Evolutionary conservation across 2,797 vertebrate genomes (phyloP).

Genomic region (Cottoperca gobio): DNA sequence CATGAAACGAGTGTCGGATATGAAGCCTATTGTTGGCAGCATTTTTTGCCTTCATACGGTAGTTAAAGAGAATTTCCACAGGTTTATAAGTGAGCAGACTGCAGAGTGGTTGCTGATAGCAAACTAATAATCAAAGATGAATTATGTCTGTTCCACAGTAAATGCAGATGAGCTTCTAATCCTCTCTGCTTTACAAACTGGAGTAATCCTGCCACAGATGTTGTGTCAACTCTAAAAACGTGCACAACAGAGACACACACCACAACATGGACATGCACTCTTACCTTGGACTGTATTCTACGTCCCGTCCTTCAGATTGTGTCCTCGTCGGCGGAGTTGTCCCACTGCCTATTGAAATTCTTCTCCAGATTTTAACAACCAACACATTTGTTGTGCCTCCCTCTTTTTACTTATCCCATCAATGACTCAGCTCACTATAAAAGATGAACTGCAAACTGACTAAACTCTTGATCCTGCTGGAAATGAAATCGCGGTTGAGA

Average conservation of each 20-base stretch:
- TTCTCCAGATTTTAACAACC: conserved; percentile 3
- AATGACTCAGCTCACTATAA: conserved; percentile 8
- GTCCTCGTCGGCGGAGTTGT: conserved; percentile 5
- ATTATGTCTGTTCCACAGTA: conserved; percentile 9
- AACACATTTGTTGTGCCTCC: conserved; percentile 3
- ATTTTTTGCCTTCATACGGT: not conserved
- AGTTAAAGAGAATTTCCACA: not conserved
- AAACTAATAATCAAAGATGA: not conserved
- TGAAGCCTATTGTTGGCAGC: not conserved
- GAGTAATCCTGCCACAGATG: conserved; percentile 62
- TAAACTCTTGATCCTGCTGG: conserved; percentile 32
- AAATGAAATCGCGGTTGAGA: conserved; percentile 29
- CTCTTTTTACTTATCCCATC: conserved; percentile 1
- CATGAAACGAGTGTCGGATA: not conserved
- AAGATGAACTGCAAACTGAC: conserved; percentile 7
- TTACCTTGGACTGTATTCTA: conserved; percentile 59
- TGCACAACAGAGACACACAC: conserved; percentile 15
- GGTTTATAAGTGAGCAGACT: not conserved
- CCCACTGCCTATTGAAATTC: conserved; percentile 8
- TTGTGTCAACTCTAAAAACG: conserved; percentile 34
- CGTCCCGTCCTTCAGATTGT: conserved; percentile 13
- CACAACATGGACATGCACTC: conserved; percentile 5
- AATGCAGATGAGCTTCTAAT: conserved; percentile 45
- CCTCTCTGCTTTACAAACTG: conserved; percentile 33
- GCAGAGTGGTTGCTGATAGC: not conserved